Base-by-base conservation (phyloP, 1,140 invertebrate genomes). In the Diabrotica undecimpunctata region DNA sequence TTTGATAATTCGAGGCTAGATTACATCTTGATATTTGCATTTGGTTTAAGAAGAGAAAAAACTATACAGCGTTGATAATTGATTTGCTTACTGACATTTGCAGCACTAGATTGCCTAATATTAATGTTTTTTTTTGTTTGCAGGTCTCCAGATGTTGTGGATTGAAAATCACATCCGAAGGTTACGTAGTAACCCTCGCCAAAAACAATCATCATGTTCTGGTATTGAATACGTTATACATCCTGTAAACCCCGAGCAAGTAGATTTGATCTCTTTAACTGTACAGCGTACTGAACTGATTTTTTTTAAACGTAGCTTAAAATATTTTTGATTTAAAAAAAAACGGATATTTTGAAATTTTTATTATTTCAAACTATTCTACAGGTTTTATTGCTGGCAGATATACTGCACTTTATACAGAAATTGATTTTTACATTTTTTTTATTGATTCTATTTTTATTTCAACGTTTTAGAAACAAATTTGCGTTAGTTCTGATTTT, bases 131-230 rank as follows among this genome's bases (percentile, higher is more conserved):
- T 25, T 25, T 25, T 46, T 46, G 41, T 6, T 83, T 85, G 61
- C 83, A 97, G 90, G 95, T 98, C 53, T 97, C 94, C 67, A 90
- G 96, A 74, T 98, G 96, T 84, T 97, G 95, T 79, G 96, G 96
- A 55, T 84, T 98, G 72, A 97, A 97, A 83, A 95, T 98, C 71
- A 97, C 95, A 53, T 93, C 92, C 6, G 94, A 97, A 83, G 96
- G 95, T 61, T 96, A 95, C 82, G 90, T 98, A 68, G 94, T 98
- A 70, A 98, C 96, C 60, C 82, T 98, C 79, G 96, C 96, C 75
- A 97, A 98, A 84, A 98, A 97, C 85, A 98, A 98, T 84, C 95
- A 98, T 82, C 94, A 97, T 81, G 95, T 98, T 72, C 87, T 98
- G 78, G 92, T 98, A 74, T 85, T 98, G 74, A 95, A 97, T 83